Evolutionary conservation across 2,113 vertebrate genomes (phyloP).

Genomic region (Clarias magur): DNA sequence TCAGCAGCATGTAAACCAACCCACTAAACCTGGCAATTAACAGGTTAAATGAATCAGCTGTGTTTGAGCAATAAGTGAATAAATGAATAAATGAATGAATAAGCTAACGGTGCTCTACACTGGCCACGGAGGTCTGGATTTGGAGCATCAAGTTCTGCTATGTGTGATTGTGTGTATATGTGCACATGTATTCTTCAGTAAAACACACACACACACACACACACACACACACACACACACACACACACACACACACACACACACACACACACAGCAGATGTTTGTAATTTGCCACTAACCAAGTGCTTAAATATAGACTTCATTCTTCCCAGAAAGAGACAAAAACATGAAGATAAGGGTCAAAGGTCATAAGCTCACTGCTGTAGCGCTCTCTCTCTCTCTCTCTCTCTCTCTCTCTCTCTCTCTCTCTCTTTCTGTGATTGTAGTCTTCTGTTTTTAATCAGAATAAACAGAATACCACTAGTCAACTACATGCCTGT

Average conservation of each 20-base stretch:
- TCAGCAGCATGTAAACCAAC: no score
- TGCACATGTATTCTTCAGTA: neutral
- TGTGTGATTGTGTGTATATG: neutral
- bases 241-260: neutral
- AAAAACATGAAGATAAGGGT: conserved; percentile 8
- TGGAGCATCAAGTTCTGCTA: neutral
- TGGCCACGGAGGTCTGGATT: no score
- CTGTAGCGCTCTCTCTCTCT: neutral
- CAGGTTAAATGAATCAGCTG: no score
- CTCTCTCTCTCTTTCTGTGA: neutral
- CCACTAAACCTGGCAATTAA: no score
- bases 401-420: neutral
- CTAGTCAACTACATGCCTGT: neutral
- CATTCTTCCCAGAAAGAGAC: conserved; percentile 35
- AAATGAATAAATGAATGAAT: no score
- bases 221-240: neutral
- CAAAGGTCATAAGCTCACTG: conserved; percentile 2
- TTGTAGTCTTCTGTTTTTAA: neutral
- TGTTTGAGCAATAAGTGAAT: no score
- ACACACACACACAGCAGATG: conserved; percentile 25
- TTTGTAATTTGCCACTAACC: conserved; percentile 25
- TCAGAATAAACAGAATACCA: neutral
- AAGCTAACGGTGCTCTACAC: no score
- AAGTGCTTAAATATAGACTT: conserved; percentile 23
- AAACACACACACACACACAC: neutral